Evolutionary conservation across 2,888 invertebrate genomes (phyloP), one percentile per base, ranked within the genome.

Genomic region (Argyresthia goedartella): DNA sequence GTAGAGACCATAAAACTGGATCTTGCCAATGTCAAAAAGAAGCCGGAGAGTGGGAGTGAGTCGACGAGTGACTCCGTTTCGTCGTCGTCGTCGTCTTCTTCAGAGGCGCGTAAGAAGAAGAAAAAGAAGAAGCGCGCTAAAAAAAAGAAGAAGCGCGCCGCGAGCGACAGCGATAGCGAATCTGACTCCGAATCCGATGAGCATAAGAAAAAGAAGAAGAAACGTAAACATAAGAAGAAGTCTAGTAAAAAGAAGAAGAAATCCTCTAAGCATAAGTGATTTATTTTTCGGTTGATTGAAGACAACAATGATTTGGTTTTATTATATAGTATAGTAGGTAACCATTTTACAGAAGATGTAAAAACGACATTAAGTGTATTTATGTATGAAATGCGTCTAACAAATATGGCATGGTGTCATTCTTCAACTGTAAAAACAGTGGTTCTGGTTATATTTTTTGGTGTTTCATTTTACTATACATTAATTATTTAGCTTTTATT

Each of bases 201-300:
- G 53, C 90, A 89, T 60, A 89, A 90, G 65, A 89, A 91, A 60
- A 91, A 91, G 69, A 90, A 90, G 61, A 92, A 91, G 69, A 91
- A 91, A 67, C 90, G 89, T 58, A 90, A 91, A 62, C 91, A 90
- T 71, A 92, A 90, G 81, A 92, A 90, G 63, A 91, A 90, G 63
- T 89, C 90, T 33, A 86, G 88, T 61, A 92, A 91, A 69, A 93
- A 93, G 71, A 92, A 91, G 79, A 93, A 92, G 72, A 93, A 92
- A 73, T 88, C 90, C 36, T 47, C 49, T 56, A 86, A 85, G 64
- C 82, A 85, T 71, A 85, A 85, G 73, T 84, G 75, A 69, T 54
- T 9, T 36, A 44, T 4, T 44, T 11, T 11, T 39, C 8, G 4
- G 10, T 39, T 11, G n/a, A 39, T 9, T 39, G 39, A 8, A 11